phyloP scores from a whole-genome alignment of 2,797 vertebrate species.

The Myotis myotis region DNA sequence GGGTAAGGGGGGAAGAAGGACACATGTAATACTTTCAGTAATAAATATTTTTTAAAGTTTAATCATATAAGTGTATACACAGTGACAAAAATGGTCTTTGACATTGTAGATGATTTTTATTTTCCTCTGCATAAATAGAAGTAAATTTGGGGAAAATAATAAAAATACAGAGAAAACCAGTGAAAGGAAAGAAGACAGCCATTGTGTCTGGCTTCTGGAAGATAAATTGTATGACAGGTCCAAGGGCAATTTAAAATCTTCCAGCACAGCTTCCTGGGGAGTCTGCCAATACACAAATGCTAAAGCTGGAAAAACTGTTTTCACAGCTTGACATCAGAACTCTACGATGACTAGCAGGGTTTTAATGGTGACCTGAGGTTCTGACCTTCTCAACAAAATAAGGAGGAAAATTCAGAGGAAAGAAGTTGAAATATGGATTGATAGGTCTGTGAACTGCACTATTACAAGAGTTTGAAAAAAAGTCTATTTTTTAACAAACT shows the following conservation, averaged over 20 bases:
- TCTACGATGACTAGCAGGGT: background rate
- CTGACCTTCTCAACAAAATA: constrained; percentile 6
- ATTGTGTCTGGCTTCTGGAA: background rate
- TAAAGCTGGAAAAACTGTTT: constrained; percentile 15
- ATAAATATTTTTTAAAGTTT: background rate
- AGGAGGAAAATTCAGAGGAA: background rate
- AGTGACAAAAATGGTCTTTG: background rate
- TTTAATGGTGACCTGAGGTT: background rate
- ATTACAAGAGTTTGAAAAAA: background rate
- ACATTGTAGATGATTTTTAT: background rate
- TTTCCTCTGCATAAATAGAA: background rate
- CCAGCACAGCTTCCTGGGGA: background rate
- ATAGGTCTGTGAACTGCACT: background rate
- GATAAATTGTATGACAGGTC: constrained; percentile 17
- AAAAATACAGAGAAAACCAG: background rate
- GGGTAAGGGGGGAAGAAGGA: too few relatives aligned
- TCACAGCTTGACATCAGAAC: constrained; percentile 14
- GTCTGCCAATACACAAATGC: constrained; percentile 41
- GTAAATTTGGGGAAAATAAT: background rate
- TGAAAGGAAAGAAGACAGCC: background rate
- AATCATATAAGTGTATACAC: background rate
- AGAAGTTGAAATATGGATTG: background rate
- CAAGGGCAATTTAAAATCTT: constrained; percentile 4
- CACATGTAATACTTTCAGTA: too few relatives aligned
- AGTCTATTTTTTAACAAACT: background rate